Base-by-base conservation (phyloP, 2,113 vertebrate species). In the Rhagologus leucostigma region DNA sequence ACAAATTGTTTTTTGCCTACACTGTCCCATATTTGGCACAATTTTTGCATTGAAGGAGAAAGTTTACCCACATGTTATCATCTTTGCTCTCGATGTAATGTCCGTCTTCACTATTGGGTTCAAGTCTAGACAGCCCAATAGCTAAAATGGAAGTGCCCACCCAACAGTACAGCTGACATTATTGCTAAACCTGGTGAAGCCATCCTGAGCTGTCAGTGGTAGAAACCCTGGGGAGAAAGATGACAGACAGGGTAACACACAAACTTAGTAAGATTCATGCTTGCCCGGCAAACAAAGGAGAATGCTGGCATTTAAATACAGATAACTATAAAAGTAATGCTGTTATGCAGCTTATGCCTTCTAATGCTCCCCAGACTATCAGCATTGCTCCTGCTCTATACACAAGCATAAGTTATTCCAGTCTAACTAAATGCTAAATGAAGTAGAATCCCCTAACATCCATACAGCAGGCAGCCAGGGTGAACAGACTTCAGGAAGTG, bases 11-110 rank as follows among this genome's bases (percentile, higher is more conserved):
- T 69, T 81, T 93, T n/a, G 24, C 37, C 13, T 37, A 23, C 3
- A 4, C 24, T 60, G 17, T 35, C 27, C 11, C 5, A 9, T 35
- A 23, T 75, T 78, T 56, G 27, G 62, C 46, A 68, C 0, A 0
- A n/a, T 56, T 92, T 84, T 87, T 76, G 44, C 35, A 47, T n/a
- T 5, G 19, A 92, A 47, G 23, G 35, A 85, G 41, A 30, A 67
- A 37, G 35, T 57, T 53, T 68, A 75, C 18, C 23, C 33, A 79
- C 59, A 29, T 30, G 35, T 50, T 29, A 57, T 37, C 1, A 1
- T 53, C 35, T 90, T 60, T 47, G 16, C 16, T 85, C 39, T 85
- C 6, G 1, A 24, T 47, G 20, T 29, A 30, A 68, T 35, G 49
- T 17, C 26, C 10, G 9, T 41, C 39, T 57, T 44, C 41, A 46